These are phyloP conservation scores for Trichosurus vulpecula DNA, from an alignment of 2,797 vertebrate species.

Conservation along the genomic window DNA sequence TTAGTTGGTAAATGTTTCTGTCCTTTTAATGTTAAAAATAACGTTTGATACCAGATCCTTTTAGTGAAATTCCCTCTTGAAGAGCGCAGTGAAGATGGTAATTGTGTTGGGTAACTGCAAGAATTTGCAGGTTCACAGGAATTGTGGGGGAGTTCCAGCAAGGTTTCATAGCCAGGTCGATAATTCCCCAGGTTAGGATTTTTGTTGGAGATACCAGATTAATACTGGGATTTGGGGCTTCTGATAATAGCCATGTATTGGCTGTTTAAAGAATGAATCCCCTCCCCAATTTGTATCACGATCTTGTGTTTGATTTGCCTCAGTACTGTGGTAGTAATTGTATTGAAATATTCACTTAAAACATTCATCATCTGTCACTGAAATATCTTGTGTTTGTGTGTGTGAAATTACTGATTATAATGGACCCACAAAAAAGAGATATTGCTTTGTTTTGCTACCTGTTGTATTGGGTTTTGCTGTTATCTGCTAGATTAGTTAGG, in stretches of 20 bases:
- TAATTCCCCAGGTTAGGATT: constrained; percentile 50
- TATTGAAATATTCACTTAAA: constrained; percentile 65
- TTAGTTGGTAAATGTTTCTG: constrained; percentile 44
- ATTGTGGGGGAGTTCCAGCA: constrained; percentile 46
- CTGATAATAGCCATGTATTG: background rate
- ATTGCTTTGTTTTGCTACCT: constrained; percentile 45
- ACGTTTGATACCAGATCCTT: background rate
- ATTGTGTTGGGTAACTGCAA: constrained; percentile 4
- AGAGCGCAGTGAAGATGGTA: constrained; percentile 12
- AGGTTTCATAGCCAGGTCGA: constrained; percentile 36
- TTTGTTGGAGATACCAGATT: constrained; percentile 44
- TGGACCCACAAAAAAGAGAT: constrained; percentile 17
- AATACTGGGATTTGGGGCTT: constrained; percentile 50
- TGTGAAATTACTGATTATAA: constrained; percentile 40
- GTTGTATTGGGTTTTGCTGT: background rate
- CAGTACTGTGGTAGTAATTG: constrained; percentile 43
- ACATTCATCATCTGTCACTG: background rate
- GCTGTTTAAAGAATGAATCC: constrained; percentile 13
- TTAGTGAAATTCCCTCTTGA: constrained; percentile 31
- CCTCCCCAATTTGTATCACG: background rate
- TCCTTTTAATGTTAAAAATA: constrained; percentile 50
- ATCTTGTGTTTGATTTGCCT: constrained; percentile 29
- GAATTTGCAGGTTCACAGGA: constrained; percentile 33
- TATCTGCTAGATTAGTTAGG: background rate
- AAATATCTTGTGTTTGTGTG: constrained; percentile 14